Conservation (phyloP, 2,888 invertebrate genomes). For the Salpingus planirostris region DNA sequence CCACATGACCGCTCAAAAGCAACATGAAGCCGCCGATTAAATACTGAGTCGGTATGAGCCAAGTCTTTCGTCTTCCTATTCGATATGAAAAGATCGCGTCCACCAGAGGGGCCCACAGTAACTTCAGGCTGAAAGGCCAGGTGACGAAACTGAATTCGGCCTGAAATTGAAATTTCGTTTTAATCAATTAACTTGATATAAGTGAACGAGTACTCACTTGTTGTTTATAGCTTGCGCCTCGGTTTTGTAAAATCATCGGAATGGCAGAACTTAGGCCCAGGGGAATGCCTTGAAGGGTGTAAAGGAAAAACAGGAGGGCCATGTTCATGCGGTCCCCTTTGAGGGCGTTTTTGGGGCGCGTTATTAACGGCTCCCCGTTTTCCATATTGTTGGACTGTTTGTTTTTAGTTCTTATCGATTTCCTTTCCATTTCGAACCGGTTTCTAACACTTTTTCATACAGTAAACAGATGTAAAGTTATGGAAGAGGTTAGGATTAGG, state of each 20-base stretch:
- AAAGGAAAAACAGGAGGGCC: conserved; percentile 80
- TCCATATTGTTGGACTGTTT: conserved; percentile 22
- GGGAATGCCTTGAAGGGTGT: conserved; percentile 92
- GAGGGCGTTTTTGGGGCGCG: conserved; percentile 31
- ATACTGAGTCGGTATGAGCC: conserved; percentile 92
- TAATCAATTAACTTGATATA: conserved; percentile 7
- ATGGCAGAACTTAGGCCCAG: conserved; percentile 89
- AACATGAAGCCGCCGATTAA: conserved; percentile 86
- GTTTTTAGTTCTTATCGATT: conserved; percentile 13
- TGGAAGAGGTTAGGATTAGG: conserved; percentile 13
- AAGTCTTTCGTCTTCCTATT: conserved; percentile 90
- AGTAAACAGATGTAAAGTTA: background rate
- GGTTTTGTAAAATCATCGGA: conserved; percentile 90
- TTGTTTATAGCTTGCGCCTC: conserved; percentile 87
- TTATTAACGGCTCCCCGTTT: conserved; percentile 25
- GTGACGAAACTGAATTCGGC: conserved; percentile 88
- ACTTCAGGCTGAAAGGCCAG: conserved; percentile 88
- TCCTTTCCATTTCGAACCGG: conserved; percentile 18
- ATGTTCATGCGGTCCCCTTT: conserved; percentile 75
- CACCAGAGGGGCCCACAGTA: conserved; percentile 97
- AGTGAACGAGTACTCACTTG: conserved; percentile 66
- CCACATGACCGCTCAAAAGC: conserved; percentile 59
- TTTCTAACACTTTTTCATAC: conserved; percentile 11
- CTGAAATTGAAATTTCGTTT: too few species aligned
- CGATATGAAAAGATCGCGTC: conserved; percentile 78